These are phyloP conservation scores for Gopherus evgoodei DNA, from an alignment of 2,113 vertebrate genomes.

Conservation along the genomic window DNA sequence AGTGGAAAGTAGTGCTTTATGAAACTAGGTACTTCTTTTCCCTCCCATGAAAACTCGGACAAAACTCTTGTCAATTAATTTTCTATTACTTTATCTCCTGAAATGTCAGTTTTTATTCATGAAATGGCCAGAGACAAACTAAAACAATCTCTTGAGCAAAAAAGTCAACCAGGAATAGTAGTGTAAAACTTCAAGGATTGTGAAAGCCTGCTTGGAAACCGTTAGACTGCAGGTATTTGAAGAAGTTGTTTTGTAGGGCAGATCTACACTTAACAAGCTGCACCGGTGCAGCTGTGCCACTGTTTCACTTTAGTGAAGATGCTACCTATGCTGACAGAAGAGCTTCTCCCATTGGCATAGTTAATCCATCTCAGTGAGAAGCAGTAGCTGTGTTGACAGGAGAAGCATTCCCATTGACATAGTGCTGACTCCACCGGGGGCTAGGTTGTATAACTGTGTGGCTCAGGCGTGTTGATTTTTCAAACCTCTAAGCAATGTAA, in stretches of 20 bases:
- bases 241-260: neutral
- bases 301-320: neutral
- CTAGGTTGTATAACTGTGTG: too few relatives aligned
- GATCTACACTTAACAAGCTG: neutral
- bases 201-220: neutral
- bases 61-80: conserved; percentile 26
- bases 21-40: conserved; percentile 18
- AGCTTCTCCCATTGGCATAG: too few relatives aligned
- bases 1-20: neutral
- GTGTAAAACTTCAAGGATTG: neutral
- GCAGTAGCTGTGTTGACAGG: too few relatives aligned
- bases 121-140: neutral
- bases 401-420: too few relatives aligned
- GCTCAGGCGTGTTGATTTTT: too few relatives aligned
- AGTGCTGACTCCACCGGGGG: too few relatives aligned
- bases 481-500: too few relatives aligned
- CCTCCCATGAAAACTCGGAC: neutral
- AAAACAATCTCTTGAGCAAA: neutral
- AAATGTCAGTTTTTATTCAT: neutral
- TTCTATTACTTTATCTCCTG: neutral
- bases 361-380: too few relatives aligned
- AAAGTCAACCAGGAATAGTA: neutral
- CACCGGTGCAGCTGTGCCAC: neutral
- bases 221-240: neutral
- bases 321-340: too few relatives aligned